Percentiles rank a stretch among this genome's conserved stretches.
Conservation (phyloP, 2,113 vertebrate species). For the Otis tarda region DNA sequence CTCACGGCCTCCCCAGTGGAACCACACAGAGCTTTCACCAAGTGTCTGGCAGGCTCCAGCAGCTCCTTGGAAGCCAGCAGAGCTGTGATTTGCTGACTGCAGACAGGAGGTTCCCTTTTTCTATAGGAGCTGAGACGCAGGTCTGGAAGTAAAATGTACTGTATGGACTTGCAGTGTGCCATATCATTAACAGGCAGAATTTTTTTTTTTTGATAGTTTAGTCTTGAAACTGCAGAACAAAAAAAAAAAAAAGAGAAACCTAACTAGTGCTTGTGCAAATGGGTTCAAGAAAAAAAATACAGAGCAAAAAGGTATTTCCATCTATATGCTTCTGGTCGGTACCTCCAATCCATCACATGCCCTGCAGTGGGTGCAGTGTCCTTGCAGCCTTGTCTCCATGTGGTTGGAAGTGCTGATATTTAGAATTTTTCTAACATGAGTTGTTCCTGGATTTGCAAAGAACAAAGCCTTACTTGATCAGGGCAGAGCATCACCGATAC, state of each 20-base stretch:
- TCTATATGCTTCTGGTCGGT: not conserved
- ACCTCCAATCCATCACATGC: rapidly evolving
- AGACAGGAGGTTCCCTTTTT: not conserved
- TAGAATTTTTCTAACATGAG: not conserved
- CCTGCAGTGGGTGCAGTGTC: not conserved
- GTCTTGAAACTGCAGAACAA: not conserved
- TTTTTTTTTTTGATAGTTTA: not conserved
- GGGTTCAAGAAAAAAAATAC: not conserved
- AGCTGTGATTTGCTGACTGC: not conserved
- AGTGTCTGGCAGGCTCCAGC: not conserved
- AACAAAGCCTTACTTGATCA: not conserved
- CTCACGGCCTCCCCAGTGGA: not conserved
- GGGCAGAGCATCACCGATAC: not conserved
- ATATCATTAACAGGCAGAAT: not conserved
- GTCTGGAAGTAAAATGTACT: not conserved
- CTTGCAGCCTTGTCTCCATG: rapidly evolving
- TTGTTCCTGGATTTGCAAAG: not conserved
- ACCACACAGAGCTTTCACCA: not conserved
- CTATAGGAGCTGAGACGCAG: not conserved
- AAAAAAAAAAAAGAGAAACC: not conserved
- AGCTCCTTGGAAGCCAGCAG: not conserved
- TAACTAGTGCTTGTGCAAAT: not conserved
- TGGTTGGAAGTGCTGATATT: not conserved
- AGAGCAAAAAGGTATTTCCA: not conserved
- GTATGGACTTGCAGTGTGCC: not conserved